These are phyloP conservation scores for Holotrichia oblita DNA, from an alignment of 1,140 invertebrate species.

Conservation along the genomic window DNA sequence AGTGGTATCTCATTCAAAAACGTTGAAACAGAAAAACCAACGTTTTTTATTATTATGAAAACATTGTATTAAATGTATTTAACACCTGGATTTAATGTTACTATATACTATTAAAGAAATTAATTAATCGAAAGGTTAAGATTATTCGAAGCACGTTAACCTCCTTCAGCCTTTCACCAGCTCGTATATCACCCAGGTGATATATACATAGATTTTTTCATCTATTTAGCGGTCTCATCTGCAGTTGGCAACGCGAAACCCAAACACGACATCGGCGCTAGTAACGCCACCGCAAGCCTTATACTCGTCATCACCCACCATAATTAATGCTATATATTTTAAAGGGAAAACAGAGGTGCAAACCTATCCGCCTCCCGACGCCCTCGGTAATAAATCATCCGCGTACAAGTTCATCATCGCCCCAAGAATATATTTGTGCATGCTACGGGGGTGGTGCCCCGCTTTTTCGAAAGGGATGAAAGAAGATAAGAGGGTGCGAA, in stretches of 20 bases:
- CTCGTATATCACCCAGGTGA: neutral
- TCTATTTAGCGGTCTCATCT: too few species aligned
- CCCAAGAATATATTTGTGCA: neutral
- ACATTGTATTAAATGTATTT: too few species aligned
- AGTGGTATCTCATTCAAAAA: too few species aligned
- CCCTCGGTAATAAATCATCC: neutral
- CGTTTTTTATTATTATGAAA: too few species aligned
- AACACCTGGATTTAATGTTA: too few species aligned
- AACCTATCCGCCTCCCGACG: neutral
- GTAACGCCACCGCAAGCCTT: neutral
- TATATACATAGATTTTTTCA: neutral
- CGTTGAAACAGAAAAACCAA: too few species aligned
- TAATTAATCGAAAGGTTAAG: too few species aligned
- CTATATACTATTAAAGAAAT: too few species aligned
- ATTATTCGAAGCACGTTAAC: too few species aligned
- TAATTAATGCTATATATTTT: constrained; percentile 13
- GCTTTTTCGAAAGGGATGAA: neutral
- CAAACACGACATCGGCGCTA: neutral
- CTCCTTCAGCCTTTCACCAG: neutral
- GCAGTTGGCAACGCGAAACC: neutral
- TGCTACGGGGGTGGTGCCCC: neutral
- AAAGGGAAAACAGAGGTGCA: neutral
- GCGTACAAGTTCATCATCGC: constrained; percentile 3
- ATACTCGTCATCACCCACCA: neutral
- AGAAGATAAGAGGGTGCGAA: neutral